A percentile compares a stretch with the other conserved stretches of the same genome.
phyloP scores from a whole-genome alignment of 2,888 invertebrate genomes.

The Teleiodes luculella region DNA sequence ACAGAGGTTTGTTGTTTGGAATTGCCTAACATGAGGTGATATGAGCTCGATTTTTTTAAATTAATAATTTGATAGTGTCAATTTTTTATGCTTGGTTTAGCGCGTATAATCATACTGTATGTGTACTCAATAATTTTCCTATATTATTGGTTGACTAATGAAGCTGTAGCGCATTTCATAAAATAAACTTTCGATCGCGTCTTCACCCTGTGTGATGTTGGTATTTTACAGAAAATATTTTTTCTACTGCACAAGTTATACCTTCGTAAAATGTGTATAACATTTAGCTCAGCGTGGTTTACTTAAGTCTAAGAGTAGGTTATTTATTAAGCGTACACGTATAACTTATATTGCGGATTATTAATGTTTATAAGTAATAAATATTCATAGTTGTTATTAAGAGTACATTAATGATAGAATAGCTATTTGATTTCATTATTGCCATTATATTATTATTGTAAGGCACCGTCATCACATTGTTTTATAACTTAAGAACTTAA shows the following conservation, averaged over 20 bases:
- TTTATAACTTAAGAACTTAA: conserved; percentile 25
- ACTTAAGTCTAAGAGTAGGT: conserved; percentile 8
- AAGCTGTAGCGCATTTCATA: too few species aligned
- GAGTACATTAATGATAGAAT: conserved; percentile 37
- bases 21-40: too few species aligned
- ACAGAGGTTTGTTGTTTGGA: too few species aligned
- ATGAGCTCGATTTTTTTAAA: too few species aligned
- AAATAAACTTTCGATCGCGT: too few species aligned
- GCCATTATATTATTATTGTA: conserved; percentile 49
- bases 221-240: conserved; percentile 1
- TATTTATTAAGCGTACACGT: conserved; percentile 14
- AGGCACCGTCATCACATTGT: conserved; percentile 45
- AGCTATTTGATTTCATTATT: conserved; percentile 40
- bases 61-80: too few species aligned
- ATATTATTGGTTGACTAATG: too few species aligned
- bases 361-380: conserved; percentile 24
- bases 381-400: conserved; percentile 36
- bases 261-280: neutral
- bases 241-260: conserved; percentile 10
- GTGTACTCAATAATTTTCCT: too few species aligned
- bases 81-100: too few species aligned
- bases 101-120: too few species aligned
- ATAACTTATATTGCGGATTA: conserved; percentile 19
- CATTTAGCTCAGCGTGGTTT: conserved; percentile 5
- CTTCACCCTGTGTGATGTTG: too few species aligned